Conservation (phyloP, 2,113 vertebrate species). For the Calidris pugnax region DNA sequence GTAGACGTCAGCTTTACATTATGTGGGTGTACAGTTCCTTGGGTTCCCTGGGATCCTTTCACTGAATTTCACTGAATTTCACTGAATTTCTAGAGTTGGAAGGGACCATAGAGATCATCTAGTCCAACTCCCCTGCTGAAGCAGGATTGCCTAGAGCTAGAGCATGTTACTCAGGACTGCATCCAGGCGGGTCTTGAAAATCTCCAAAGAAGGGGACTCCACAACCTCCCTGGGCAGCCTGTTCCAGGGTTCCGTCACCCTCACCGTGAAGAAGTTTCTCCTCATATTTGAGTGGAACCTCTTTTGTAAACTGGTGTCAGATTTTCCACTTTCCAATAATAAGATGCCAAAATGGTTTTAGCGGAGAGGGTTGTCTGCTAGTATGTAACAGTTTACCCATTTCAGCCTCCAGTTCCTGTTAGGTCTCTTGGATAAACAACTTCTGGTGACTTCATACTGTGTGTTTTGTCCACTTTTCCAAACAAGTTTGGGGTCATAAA, state of each 20-base stretch:
- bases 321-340: constrained; percentile 7
- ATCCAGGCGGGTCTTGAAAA: too few species aligned
- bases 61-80: too few species aligned
- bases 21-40: not conserved
- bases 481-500: not conserved
- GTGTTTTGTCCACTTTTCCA: constrained; percentile 30
- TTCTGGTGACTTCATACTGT: constrained; percentile 26
- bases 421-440: constrained; percentile 36
- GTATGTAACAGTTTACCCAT: not conserved
- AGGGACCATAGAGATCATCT: too few species aligned
- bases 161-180: too few species aligned
- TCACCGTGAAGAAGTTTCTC: too few species aligned
- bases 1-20: not conserved
- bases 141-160: too few species aligned
- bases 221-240: too few species aligned
- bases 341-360: not conserved
- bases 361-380: not conserved
- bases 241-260: too few species aligned
- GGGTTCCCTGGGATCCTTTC: not conserved
- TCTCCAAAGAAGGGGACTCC: too few species aligned
- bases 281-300: too few species aligned
- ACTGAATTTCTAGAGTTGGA: too few species aligned
- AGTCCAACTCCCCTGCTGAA: too few species aligned
- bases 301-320: not conserved
- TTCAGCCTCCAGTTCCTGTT: constrained; percentile 13